phyloP scores from a whole-genome alignment of 2,888 invertebrate genomes.

The Augiades crinisus region DNA sequence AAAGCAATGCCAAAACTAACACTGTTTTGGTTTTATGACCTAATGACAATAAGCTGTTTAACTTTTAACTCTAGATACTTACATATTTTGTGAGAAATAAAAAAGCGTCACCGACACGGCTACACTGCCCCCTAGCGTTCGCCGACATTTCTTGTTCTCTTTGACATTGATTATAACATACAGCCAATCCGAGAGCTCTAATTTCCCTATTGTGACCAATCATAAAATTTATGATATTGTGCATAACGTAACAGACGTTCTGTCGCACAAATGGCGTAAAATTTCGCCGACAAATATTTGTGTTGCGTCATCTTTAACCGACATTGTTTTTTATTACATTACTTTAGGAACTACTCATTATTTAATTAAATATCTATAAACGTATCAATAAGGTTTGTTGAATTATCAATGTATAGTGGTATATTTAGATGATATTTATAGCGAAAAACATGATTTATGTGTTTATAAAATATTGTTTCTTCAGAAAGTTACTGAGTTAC shows the following conservation, averaged over 20 bases:
- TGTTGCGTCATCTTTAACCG: conserved; percentile 47
- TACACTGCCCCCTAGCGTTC: conserved; percentile 49
- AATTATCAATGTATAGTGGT: too few relatives aligned
- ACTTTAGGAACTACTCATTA: too few relatives aligned
- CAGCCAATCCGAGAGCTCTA: conserved; percentile 39
- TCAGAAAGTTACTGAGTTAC: too few relatives aligned
- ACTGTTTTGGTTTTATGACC: too few relatives aligned
- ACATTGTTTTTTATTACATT: background rate
- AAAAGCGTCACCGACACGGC: conserved; percentile 64
- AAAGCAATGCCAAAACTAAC: conserved; percentile 66
- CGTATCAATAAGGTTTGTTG: too few relatives aligned
- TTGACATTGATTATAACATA: conserved; percentile 27
- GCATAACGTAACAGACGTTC: conserved; percentile 55
- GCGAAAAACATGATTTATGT: too few relatives aligned
- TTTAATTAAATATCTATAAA: too few relatives aligned
- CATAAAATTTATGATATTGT: background rate
- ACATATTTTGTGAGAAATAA: conserved; percentile 65
- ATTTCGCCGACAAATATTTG: conserved; percentile 50
- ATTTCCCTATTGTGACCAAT: conserved; percentile 37
- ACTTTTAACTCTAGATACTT: too few relatives aligned
- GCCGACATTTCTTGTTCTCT: conserved; percentile 61
- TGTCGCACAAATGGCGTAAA: conserved; percentile 42
- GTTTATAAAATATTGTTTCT: too few relatives aligned
- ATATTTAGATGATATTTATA: too few relatives aligned
- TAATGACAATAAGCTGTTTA: too few relatives aligned